Conservation (phyloP, 2,797 vertebrate species). For the Sebastes glaucus region DNA sequence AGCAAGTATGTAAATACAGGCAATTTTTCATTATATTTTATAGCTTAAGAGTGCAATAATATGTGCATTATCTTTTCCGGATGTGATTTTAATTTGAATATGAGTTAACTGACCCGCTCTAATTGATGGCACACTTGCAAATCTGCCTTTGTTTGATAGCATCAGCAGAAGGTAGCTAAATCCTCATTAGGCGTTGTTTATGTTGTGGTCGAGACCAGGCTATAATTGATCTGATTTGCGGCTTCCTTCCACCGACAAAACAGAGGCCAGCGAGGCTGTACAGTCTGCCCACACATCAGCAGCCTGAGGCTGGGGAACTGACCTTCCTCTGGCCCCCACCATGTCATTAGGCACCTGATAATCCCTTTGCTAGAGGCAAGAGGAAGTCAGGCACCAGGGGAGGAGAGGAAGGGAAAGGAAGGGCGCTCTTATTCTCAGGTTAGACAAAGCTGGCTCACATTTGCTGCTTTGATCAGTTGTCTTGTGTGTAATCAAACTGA, state of each 20-base stretch:
- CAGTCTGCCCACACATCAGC: conserved; percentile 41
- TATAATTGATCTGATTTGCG: conserved; percentile 48
- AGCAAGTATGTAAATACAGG: neutral
- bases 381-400: conserved; percentile 67
- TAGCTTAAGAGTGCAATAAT: neutral
- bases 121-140: conserved; percentile 33
- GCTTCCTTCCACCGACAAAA: conserved; percentile 27
- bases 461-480: conserved; percentile 66
- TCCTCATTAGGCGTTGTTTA: conserved; percentile 46
- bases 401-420: conserved; percentile 29
- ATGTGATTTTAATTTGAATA: conserved; percentile 16
- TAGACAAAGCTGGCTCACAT: conserved; percentile 22
- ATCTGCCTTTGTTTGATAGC: conserved; percentile 18
- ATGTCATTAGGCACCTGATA: conserved; percentile 70
- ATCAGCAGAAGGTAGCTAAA: conserved; percentile 19
- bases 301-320: conserved; percentile 39
- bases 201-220: conserved; percentile 18
- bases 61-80: neutral
- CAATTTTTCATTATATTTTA: neutral
- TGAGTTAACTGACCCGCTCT: neutral
- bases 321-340: conserved; percentile 59
- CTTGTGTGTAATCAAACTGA: conserved; percentile 54
- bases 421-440: conserved; percentile 44
- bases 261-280: neutral
- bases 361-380: conserved; percentile 57